Evolutionary conservation across 2,797 vertebrate genomes (phyloP).

Genomic region (Intellagama lesueurii): DNA sequence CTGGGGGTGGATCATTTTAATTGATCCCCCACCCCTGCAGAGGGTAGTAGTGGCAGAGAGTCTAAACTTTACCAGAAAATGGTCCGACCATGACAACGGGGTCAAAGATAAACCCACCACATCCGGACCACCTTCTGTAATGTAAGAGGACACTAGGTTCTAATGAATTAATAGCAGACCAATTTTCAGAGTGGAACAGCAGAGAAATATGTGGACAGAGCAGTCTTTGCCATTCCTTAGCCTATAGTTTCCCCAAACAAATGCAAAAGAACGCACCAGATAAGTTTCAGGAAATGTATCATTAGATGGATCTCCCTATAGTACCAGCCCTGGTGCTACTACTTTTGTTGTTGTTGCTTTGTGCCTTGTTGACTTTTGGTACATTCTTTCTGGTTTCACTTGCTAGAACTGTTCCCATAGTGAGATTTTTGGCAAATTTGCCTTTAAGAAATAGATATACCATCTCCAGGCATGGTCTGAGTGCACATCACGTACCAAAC

Average conservation of each 20-base stretch:
- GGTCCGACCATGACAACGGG: no score
- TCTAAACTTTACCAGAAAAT: no score
- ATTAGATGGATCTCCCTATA: not conserved
- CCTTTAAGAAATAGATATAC: not conserved
- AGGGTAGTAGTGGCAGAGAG: no score
- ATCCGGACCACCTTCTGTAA: not conserved
- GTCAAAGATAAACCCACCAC: no score
- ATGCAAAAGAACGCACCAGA: not conserved
- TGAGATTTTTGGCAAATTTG: not conserved
- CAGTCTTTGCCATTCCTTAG: not conserved
- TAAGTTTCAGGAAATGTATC: not conserved
- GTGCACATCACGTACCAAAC: no score
- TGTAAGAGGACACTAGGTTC: not conserved
- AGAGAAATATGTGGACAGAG: not conserved
- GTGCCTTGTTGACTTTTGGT: not conserved
- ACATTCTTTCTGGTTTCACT: not conserved
- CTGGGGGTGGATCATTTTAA: no score
- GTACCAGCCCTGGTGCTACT: not conserved
- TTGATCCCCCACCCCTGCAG: no score
- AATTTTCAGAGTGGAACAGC: not conserved
- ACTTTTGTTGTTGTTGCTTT: not conserved
- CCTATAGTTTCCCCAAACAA: not conserved
- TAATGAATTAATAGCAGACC: not conserved
- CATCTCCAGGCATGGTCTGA: not conserved
- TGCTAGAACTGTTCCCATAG: not conserved